phyloP scores from a whole-genome alignment of 2,888 invertebrate species.

The Synergus itoensis region DNA sequence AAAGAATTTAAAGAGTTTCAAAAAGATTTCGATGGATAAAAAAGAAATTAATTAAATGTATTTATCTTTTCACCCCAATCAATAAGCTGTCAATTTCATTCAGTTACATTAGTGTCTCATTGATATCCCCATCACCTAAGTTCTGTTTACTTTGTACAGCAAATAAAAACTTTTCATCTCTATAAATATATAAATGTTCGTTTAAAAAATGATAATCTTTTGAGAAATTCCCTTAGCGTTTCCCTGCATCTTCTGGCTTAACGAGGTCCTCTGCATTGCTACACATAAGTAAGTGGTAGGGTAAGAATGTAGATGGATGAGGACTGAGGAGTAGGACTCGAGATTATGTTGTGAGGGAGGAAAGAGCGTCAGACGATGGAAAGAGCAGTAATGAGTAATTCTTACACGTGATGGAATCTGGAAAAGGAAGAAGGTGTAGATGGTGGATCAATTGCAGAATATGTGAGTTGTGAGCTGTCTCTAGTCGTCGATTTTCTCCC shows the following conservation, averaged over 20 bases:
- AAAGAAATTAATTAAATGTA: too few species aligned
- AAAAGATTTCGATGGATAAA: too few species aligned
- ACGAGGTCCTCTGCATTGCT: constrained; percentile 1
- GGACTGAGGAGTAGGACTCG: neutral
- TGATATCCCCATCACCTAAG: too few species aligned
- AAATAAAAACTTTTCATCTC: too few species aligned
- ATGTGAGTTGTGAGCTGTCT: neutral
- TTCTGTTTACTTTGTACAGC: too few species aligned
- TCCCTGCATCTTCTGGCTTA: neutral
- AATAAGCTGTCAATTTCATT: too few species aligned
- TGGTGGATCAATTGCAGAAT: neutral
- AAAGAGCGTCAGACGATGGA: constrained; percentile 12
- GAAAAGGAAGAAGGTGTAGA: neutral
- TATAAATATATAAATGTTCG: neutral
- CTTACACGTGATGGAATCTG: constrained; percentile 48
- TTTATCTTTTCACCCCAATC: too few species aligned
- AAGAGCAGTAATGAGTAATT: constrained; percentile 49
- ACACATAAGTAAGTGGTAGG: neutral
- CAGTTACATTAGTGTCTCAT: too few species aligned
- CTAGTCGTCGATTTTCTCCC: constrained; percentile 50
- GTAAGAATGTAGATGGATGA: neutral
- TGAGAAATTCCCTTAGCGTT: neutral
- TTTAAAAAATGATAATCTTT: neutral
- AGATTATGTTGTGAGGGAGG: neutral
- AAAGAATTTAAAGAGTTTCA: too few species aligned